A percentile compares a stretch with the other conserved stretches of the same genome.
These are phyloP conservation scores for Drosophila leonis DNA, from an alignment of 2,888 invertebrate genomes.

Conservation along the genomic window DNA sequence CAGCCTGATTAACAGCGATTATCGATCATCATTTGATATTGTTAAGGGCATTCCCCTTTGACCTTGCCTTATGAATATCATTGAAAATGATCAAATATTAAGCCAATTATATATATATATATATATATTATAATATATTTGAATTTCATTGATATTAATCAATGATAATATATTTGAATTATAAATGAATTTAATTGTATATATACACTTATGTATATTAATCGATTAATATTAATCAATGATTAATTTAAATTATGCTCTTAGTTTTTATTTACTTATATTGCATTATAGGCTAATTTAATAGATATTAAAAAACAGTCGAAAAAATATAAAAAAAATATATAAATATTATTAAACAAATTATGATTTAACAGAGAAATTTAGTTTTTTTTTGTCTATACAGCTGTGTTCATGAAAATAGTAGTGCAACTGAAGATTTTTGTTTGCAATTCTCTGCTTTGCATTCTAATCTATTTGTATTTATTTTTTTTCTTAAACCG, in stretches of 20 bases:
- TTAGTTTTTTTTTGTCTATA: too few relatives aligned
- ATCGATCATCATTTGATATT: background rate
- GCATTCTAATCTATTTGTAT: too few relatives aligned
- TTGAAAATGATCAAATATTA: background rate
- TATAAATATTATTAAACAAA: background rate
- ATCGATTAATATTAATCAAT: background rate
- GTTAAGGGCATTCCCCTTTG: background rate
- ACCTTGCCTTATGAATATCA: background rate
- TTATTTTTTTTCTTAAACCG: background rate
- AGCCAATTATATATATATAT: background rate
- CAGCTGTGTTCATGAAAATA: too few relatives aligned
- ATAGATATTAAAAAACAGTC: too few relatives aligned
- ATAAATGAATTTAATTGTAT: background rate
- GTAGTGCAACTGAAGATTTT: too few relatives aligned
- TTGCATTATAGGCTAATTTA: too few relatives aligned
- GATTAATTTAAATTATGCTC: background rate
- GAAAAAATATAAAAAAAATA: background rate
- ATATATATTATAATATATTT: too few relatives aligned
- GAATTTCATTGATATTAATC: background rate
- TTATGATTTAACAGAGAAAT: too few relatives aligned
- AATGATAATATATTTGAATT: background rate
- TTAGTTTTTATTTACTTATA: background rate
- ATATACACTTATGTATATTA: background rate
- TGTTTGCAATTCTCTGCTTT: too few relatives aligned
- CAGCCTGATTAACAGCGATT: background rate